A percentile compares a stretch with the other conserved stretches of the same genome.
These are phyloP conservation scores for Spea bombifrons DNA, from an alignment of 2,113 vertebrate genomes.

Conservation along the genomic window DNA sequence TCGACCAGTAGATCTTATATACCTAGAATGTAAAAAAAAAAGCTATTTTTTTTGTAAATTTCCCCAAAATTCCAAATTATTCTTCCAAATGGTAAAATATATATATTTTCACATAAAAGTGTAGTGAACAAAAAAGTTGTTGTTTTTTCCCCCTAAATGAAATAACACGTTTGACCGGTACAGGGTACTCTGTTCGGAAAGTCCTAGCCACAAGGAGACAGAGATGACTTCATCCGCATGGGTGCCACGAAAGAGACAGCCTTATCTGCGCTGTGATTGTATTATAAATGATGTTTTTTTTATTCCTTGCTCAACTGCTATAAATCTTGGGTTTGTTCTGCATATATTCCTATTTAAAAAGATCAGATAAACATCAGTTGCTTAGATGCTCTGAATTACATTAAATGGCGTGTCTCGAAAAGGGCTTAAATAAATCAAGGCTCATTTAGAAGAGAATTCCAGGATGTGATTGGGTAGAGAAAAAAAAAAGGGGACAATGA, in stretches of 20 bases:
- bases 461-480: neutral
- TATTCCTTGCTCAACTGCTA: neutral
- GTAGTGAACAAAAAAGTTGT: neutral
- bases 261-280: constrained; percentile 20
- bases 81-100: neutral
- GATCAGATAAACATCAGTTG: constrained; percentile 10
- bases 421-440: constrained; percentile 25
- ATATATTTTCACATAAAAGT: neutral
- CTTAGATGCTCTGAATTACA: constrained; percentile 11
- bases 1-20: too few species aligned
- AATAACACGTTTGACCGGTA: neutral
- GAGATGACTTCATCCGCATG: constrained; percentile 4
- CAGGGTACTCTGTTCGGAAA: neutral
- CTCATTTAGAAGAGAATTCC: constrained; percentile 21
- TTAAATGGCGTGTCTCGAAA: constrained; percentile 13
- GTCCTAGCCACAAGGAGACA: constrained; percentile 9
- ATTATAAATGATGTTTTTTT: constrained; percentile 27
- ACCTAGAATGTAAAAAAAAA: too few species aligned
- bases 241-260: constrained; percentile 10
- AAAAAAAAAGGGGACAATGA: neutral
- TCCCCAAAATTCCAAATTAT: neutral
- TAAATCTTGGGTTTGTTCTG: constrained; percentile 27
- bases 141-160: neutral
- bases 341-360: constrained; percentile 23
- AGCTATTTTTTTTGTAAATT: too few species aligned